Evolutionary conservation across 2,888 invertebrate genomes (phyloP).

Genomic region (Trisateles emortualis): DNA sequence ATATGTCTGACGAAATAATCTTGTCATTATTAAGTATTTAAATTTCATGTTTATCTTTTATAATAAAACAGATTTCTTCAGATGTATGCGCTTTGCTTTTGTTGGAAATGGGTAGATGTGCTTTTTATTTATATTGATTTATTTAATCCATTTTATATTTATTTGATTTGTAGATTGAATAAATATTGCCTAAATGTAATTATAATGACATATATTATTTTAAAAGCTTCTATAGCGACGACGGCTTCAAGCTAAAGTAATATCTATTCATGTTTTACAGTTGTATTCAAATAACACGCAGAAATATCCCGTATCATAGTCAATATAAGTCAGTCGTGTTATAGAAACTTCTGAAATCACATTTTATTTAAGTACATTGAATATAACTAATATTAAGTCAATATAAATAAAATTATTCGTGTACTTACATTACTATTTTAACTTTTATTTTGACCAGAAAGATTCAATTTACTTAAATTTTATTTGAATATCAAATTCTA

Average conservation of each 20-base stretch:
- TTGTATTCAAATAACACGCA: conserved; percentile 4
- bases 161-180: conserved; percentile 46
- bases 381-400: neutral
- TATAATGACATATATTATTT: conserved; percentile 26
- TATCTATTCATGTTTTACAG: too few relatives aligned
- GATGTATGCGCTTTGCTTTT: conserved; percentile 44
- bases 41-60: neutral
- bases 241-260: conserved; percentile 51
- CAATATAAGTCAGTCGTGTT: conserved; percentile 43
- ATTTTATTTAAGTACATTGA: conserved; percentile 36
- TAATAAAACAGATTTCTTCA: conserved; percentile 49
- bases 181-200: conserved; percentile 46
- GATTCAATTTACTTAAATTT: conserved; percentile 30
- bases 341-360: conserved; percentile 60
- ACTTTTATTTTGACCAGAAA: too few relatives aligned
- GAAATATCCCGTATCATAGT: neutral
- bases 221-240: conserved; percentile 75
- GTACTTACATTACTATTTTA: too few relatives aligned
- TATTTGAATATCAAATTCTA: neutral
- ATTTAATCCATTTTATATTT: conserved; percentile 38
- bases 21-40: neutral
- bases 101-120: conserved; percentile 36
- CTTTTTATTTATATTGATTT: conserved; percentile 48
- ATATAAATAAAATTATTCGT: too few relatives aligned
- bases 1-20: conserved; percentile 57